Percentiles rank a stretch among this genome's conserved stretches.
Evolutionary conservation across 2,888 invertebrate genomes (phyloP).

Genomic region (Amiota minor): DNA sequence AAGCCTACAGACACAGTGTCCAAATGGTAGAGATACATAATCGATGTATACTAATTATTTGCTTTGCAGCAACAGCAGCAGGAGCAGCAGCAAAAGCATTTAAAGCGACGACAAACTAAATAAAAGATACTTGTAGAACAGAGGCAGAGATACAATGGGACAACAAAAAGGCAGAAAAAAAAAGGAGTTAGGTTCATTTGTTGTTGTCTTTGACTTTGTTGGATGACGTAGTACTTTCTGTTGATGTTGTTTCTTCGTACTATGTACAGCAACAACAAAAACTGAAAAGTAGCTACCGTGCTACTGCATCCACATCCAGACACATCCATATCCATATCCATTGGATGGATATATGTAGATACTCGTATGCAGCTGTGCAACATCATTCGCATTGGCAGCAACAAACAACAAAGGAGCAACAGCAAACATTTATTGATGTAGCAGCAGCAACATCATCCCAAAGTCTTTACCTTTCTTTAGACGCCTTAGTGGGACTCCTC

Average conservation of each 20-base stretch:
- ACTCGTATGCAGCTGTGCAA: background rate
- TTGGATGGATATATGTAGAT: constrained; percentile 12
- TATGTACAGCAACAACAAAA: constrained; percentile 66
- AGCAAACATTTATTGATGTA: background rate
- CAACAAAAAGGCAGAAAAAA: too few relatives aligned
- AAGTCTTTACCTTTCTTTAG: too few relatives aligned
- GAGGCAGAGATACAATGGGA: too few relatives aligned
- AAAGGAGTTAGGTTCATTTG: too few relatives aligned
- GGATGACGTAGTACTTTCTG: background rate
- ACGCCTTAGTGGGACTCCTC: background rate
- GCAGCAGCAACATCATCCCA: background rate
- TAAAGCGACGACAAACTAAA: too few relatives aligned
- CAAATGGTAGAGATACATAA: constrained; percentile 48
- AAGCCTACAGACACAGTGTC: constrained; percentile 2
- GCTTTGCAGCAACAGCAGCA: constrained; percentile 50
- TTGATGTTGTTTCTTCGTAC: background rate
- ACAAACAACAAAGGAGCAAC: constrained; percentile 31
- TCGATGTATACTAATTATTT: constrained; percentile 66
- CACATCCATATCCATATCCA: constrained; percentile 10
- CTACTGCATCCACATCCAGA: too few relatives aligned
- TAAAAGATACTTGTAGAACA: too few relatives aligned
- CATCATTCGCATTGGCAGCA: constrained; percentile 61
- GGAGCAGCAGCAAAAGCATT: background rate
- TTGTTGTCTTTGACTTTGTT: too few relatives aligned
- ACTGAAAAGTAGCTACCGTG: constrained; percentile 47